Evolutionary conservation across 2,888 invertebrate species (phyloP).

Genomic region (Agrochola lota): DNA sequence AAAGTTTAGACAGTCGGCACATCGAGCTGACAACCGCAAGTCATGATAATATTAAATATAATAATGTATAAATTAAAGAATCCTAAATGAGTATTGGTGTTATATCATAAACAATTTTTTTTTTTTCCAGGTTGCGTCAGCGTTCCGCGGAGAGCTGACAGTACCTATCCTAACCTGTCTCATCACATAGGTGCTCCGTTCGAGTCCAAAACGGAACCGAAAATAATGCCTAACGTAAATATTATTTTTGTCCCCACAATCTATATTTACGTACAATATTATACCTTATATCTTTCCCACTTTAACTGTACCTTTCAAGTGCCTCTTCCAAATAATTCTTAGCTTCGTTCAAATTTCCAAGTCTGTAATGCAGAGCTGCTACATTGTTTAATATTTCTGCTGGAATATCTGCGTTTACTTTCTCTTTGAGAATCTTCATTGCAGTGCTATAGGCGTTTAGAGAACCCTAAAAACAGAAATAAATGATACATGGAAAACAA

Average conservation of each 20-base stretch:
- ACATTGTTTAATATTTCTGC: constrained; percentile 99
- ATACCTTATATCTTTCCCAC: neutral
- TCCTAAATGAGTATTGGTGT: too few relatives aligned
- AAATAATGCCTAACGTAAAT: too few relatives aligned
- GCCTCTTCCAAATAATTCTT: constrained; percentile 96
- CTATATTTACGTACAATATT: neutral
- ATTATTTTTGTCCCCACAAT: neutral
- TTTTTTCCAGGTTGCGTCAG: too few relatives aligned
- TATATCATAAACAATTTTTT: too few relatives aligned
- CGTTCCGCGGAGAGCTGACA: too few relatives aligned
- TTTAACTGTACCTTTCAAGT: constrained; percentile 90
- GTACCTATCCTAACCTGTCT: too few relatives aligned
- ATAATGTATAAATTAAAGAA: too few relatives aligned
- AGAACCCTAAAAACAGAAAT: constrained; percentile 91
- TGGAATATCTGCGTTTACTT: constrained; percentile 98
- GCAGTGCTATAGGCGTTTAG: constrained; percentile 98
- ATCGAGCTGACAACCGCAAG: too few relatives aligned
- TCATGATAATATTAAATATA: too few relatives aligned
- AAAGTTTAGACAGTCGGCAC: too few relatives aligned
- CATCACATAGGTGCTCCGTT: too few relatives aligned
- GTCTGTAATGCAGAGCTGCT: constrained; percentile 97
- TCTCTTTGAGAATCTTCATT: constrained; percentile 97
- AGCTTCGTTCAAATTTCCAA: constrained; percentile 96
- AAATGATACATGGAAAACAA: constrained; percentile 3
- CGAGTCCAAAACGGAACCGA: too few relatives aligned